These are phyloP conservation scores for Neotragus moschatus DNA, from an alignment of 2,113 vertebrate species.

Conservation along the genomic window DNA sequence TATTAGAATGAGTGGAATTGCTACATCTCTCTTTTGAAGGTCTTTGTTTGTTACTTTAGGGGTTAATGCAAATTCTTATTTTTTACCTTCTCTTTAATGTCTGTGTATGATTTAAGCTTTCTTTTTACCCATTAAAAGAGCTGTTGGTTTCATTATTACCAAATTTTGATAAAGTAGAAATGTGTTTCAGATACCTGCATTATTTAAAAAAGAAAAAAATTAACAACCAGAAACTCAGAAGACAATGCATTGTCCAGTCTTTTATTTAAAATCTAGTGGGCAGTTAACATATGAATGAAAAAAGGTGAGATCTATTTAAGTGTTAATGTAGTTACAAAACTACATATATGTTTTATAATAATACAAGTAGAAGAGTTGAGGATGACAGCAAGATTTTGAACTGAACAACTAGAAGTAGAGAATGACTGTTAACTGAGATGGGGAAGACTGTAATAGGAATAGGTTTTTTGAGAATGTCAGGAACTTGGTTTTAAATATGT, in stretches of 20 bases:
- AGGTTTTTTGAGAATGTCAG: background rate
- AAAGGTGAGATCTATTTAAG: background rate
- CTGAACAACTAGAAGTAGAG: background rate
- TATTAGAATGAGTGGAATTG: background rate
- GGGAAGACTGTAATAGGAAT: background rate
- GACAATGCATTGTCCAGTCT: background rate
- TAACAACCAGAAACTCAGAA: background rate
- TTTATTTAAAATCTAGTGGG: background rate
- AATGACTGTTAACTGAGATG: background rate
- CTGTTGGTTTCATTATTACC: background rate
- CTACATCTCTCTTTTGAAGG: background rate
- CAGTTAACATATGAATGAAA: background rate
- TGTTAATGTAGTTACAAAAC: background rate
- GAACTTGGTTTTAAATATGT: background rate
- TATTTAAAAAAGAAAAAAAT: background rate
- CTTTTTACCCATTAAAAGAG: background rate
- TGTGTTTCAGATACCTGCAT: background rate
- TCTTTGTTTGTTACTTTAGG: background rate
- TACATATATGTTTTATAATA: background rate
- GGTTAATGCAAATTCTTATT: background rate
- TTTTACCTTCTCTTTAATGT: background rate
- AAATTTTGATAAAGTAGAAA: constrained; percentile 2
- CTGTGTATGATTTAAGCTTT: background rate
- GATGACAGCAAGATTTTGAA: background rate
- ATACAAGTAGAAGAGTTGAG: background rate